Conservation (phyloP, 2,888 invertebrate species). For the Antheraea assamensis region DNA sequence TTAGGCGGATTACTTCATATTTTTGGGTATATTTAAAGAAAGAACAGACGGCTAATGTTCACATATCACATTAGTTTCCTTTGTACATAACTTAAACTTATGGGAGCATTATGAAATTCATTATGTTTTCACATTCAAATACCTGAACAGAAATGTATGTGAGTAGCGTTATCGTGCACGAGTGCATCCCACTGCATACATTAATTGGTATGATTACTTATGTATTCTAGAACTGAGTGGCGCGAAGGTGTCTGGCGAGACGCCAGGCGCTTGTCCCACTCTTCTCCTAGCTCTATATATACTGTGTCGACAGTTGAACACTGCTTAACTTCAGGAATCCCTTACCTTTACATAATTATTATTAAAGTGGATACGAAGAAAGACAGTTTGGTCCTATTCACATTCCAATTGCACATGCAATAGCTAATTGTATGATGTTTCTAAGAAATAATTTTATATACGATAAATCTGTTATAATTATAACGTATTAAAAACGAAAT, state of each 20-base stretch:
- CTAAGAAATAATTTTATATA: no score
- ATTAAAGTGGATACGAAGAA: no score
- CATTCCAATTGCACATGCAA: no score
- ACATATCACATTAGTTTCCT: neutral
- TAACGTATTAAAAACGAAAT: no score
- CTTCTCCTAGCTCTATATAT: neutral
- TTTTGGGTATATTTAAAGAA: no score
- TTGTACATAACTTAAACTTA: neutral
- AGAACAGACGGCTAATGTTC: neutral
- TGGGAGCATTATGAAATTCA: no score
- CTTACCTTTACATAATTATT: neutral
- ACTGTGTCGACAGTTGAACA: neutral
- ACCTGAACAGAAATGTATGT: neutral
- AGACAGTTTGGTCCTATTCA: no score
- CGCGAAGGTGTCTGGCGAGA: conserved; percentile 5
- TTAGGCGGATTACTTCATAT: no score
- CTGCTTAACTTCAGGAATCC: neutral
- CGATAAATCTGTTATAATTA: no score
- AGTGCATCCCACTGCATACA: neutral
- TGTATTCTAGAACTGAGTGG: conserved; percentile 1
- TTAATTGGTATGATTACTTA: neutral
- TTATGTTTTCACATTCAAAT: neutral
- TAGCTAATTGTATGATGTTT: no score
- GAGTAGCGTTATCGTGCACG: no score
- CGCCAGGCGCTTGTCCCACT: conserved; percentile 6